Base-by-base conservation (phyloP, 2,888 invertebrate species). In the Iphiclides podalirius region DNA sequence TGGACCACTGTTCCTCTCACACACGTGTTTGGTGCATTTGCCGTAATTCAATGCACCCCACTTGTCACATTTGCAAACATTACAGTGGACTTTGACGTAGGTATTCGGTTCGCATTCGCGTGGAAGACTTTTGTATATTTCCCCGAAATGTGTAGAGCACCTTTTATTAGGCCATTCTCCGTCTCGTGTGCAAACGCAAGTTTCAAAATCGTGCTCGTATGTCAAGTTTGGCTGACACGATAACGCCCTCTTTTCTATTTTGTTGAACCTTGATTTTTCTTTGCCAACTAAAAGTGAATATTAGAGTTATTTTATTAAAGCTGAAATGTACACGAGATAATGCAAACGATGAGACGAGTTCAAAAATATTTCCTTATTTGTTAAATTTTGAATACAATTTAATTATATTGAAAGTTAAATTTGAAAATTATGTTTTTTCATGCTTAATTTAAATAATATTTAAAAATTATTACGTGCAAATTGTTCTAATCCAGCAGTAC, bases 1-100 rank as follows among this genome's bases (percentile, higher is more conserved):
- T n/a, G n/a, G n/a, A 2, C 26, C 2, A 2, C 13, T 44, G 6
- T 49, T 43, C 1, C 52, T 52, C 1, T 61, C 52, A 47, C 85
- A 85, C 2, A 52, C 47, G 28, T 82, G 79, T 53, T 66, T 67
- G 0, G 83, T 84, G 52, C 85, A 85, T 16, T 66, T 67, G 1
- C 63, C 51, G 35, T 53, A 54, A 16, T 75, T 66, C 7, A 81
- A 53, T 28, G 53, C 52, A 0, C 85, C 81, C 0, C 67, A 52
- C 0, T 58, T 15, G 4, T 63, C 65, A 57, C 85, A 85, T 28
- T 65, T 61, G 46, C 85, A 85, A 1, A 84, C 55, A 35, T 84
- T 85, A 45, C 85, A 84, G 26, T 72, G 75, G 1, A 75, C 45
- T 3, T 53, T 45, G 0, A 75, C 58, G 38, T 75, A 82, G 0